phyloP scores from a whole-genome alignment of 1,140 invertebrate genomes.

The Platorchestia sp. region DNA sequence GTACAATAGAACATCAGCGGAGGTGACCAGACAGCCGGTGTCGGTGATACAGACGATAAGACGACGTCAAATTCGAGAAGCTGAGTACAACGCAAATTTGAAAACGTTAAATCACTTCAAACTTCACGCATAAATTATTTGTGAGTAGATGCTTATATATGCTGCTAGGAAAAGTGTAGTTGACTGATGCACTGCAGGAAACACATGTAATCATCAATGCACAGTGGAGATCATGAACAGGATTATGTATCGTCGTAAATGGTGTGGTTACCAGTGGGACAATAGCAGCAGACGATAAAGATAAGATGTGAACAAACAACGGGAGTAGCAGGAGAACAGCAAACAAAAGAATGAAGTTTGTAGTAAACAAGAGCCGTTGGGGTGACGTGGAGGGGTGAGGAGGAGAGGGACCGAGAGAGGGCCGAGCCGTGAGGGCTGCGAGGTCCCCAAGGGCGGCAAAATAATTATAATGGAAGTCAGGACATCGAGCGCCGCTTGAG shows the following conservation, averaged over 20 bases:
- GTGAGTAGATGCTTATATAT: too few relatives aligned
- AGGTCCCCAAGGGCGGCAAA: neutral
- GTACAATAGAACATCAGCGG: too few relatives aligned
- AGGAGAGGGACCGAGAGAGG: neutral
- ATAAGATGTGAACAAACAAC: neutral
- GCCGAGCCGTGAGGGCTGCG: neutral
- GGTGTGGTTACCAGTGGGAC: neutral
- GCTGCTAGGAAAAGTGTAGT: neutral
- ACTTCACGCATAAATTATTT: neutral
- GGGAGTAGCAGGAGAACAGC: neutral
- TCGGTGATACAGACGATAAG: too few relatives aligned
- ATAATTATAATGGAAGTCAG: constrained; percentile 46
- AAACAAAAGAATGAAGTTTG: neutral
- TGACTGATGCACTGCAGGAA: neutral
- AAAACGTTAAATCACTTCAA: too few relatives aligned
- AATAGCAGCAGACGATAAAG: neutral
- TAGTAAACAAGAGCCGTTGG: neutral
- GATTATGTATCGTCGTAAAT: neutral
- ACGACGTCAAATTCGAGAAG: too few relatives aligned
- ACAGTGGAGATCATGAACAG: neutral
- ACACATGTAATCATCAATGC: neutral
- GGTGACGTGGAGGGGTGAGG: neutral
- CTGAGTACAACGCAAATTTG: too few relatives aligned
- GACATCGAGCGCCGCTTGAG: neutral
- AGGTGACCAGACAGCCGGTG: too few relatives aligned